A percentile compares a stretch with the other conserved stretches of the same genome.
Evolutionary conservation across 2,888 invertebrate genomes (phyloP).

Genomic region (Folsomia manolachei): DNA sequence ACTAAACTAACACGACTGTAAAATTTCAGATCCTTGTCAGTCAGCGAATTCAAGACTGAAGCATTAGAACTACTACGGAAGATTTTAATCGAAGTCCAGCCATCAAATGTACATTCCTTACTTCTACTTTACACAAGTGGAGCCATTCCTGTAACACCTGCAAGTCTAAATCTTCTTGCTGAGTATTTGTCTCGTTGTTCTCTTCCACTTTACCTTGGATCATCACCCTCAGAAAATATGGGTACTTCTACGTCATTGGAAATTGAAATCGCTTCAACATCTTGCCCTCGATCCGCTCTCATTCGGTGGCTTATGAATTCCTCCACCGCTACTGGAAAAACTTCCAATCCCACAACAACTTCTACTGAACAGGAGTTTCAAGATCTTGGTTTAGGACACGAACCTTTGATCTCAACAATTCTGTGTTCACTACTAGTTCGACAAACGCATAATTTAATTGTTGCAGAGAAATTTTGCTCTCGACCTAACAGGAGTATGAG

Average conservation of each 20-base stretch:
- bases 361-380: background rate
- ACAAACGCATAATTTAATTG: slow-evolving; percentile 34
- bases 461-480: slow-evolving; percentile 19
- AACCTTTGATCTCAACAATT: slow-evolving; percentile 31
- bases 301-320: slow-evolving; percentile 30
- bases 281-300: slow-evolving; percentile 26
- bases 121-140: slow-evolving; percentile 27
- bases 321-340: background rate
- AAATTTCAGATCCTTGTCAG: slow-evolving; percentile 35
- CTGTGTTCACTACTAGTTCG: slow-evolving; percentile 40
- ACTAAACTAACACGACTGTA: no score
- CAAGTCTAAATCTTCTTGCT: slow-evolving; percentile 34
- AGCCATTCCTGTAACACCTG: slow-evolving; percentile 25
- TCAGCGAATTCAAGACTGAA: slow-evolving; percentile 28
- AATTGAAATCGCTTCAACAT: slow-evolving; percentile 23
- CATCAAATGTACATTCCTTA: slow-evolving; percentile 34
- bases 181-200: slow-evolving; percentile 36
- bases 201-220: slow-evolving; percentile 33
- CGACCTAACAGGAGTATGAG: background rate
- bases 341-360: no score
- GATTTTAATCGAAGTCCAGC: slow-evolving; percentile 37
- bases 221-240: slow-evolving; percentile 5
- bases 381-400: slow-evolving; percentile 9
- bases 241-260: slow-evolving; percentile 12
- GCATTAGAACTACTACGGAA: slow-evolving; percentile 33